These are phyloP conservation scores for Dendrolimus pini DNA, from an alignment of 2,888 invertebrate species.

Conservation along the genomic window DNA sequence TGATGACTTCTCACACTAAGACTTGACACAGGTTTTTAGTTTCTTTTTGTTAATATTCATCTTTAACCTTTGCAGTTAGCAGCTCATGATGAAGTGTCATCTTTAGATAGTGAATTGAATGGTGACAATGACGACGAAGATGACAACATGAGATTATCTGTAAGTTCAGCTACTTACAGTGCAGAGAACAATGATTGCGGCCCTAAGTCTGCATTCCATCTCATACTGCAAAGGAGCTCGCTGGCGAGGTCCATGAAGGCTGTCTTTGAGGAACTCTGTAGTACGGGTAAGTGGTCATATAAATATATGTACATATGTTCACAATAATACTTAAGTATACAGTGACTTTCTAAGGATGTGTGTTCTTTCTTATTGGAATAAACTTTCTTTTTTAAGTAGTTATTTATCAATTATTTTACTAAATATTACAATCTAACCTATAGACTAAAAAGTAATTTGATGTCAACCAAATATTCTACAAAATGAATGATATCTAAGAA, in stretches of 20 bases:
- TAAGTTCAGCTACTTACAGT: constrained; percentile 49
- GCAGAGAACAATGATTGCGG: constrained; percentile 34
- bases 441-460: too few species aligned
- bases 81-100: constrained; percentile 77
- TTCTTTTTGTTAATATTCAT: not conserved
- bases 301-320: too few species aligned
- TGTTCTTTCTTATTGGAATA: not conserved
- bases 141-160: constrained; percentile 52
- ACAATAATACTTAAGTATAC: too few species aligned
- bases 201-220: constrained; percentile 83
- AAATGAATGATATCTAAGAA: too few species aligned
- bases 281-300: constrained; percentile 57
- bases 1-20: too few species aligned
- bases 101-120: constrained; percentile 63
- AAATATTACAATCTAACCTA: too few species aligned
- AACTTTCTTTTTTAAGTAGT: not conserved
- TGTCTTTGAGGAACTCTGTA: constrained; percentile 85
- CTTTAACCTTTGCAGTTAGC: constrained; percentile 40
- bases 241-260: constrained; percentile 90
- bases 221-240: constrained; percentile 87
- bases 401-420: too few species aligned
- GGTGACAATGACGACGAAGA: constrained; percentile 63
- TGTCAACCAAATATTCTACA: too few species aligned
- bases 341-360: too few species aligned
- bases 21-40: too few species aligned